Conservation (phyloP, 2,797 vertebrate species). For the Mormyrops attenuatus region DNA sequence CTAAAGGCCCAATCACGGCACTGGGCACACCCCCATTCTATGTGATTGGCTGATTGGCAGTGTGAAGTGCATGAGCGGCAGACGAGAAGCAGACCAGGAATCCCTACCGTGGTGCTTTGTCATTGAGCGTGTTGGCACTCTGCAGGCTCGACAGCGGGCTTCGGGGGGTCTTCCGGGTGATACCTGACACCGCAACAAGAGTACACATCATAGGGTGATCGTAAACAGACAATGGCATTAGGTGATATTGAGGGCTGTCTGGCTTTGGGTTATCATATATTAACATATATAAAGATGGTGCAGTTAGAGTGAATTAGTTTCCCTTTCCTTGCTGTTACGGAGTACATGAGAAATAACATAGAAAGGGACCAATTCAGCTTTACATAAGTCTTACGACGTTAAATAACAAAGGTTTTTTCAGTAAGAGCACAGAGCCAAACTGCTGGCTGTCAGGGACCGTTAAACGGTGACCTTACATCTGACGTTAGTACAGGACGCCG, state of each 20-base stretch:
- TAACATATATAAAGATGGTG: not conserved
- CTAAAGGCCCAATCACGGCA: not conserved
- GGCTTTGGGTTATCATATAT: not conserved
- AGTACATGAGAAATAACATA: not conserved
- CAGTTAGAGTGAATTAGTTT: slow-evolving; percentile 10
- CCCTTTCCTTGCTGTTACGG: not conserved
- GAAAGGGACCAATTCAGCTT: not conserved
- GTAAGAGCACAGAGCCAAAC: not conserved
- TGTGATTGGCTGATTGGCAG: not conserved
- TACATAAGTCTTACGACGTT: not conserved
- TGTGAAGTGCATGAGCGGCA: too few relatives aligned
- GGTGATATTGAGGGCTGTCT: not conserved
- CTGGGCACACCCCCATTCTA: not conserved
- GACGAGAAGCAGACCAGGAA: not conserved
- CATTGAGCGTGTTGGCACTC: slow-evolving; percentile 79
- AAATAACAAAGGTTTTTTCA: not conserved
- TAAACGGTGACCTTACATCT: not conserved
- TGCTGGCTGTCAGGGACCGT: not conserved
- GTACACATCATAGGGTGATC: slow-evolving; percentile 14
- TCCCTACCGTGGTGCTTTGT: slow-evolving; percentile 76
- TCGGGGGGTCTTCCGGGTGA: slow-evolving; percentile 75
- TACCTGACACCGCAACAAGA: slow-evolving; percentile 53
- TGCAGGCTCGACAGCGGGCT: slow-evolving; percentile 87
- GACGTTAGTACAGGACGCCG: not conserved
- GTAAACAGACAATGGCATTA: not conserved